Conservation (phyloP, 2,113 vertebrate species). For the Cricetomys ansorgei region DNA sequence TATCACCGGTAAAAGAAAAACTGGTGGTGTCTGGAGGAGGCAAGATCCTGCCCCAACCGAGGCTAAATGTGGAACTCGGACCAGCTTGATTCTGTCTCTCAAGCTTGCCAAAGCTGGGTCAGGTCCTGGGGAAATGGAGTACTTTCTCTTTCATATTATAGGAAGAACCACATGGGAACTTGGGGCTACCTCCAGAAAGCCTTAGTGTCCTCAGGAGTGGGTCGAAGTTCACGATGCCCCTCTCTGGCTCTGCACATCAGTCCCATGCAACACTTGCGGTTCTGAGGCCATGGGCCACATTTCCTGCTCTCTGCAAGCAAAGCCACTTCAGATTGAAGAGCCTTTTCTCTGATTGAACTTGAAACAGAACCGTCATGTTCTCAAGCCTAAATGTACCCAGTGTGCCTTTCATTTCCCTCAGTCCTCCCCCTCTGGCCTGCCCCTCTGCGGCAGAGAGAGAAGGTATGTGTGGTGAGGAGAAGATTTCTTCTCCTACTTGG, state of each 20-base stretch:
- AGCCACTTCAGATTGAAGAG: conserved; percentile 53
- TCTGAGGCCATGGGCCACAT: fast-evolving
- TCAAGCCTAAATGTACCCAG: not conserved
- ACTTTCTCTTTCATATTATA: not conserved
- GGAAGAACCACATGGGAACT: not conserved
- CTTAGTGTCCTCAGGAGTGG: not conserved
- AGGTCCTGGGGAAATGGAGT: fast-evolving
- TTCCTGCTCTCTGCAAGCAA: fast-evolving
- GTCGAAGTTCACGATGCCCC: not conserved
- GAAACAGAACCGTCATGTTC: not conserved
- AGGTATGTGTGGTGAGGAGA: fast-evolving
- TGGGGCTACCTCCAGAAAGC: fast-evolving
- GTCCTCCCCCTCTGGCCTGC: not conserved
- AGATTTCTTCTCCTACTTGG: not conserved
- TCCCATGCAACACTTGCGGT: fast-evolving
- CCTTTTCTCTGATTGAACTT: conserved; percentile 44
- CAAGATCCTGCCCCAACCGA: not conserved
- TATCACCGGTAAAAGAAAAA: not conserved
- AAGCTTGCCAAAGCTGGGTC: not conserved
- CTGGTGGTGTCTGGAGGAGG: not conserved
- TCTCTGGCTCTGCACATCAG: not conserved
- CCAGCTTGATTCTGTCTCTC: not conserved
- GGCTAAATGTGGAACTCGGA: not conserved
- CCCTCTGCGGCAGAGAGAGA: not conserved
- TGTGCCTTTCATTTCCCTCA: not conserved